Evolutionary conservation across 2,113 vertebrate genomes (phyloP).

Genomic region (Tapirus terrestris): DNA sequence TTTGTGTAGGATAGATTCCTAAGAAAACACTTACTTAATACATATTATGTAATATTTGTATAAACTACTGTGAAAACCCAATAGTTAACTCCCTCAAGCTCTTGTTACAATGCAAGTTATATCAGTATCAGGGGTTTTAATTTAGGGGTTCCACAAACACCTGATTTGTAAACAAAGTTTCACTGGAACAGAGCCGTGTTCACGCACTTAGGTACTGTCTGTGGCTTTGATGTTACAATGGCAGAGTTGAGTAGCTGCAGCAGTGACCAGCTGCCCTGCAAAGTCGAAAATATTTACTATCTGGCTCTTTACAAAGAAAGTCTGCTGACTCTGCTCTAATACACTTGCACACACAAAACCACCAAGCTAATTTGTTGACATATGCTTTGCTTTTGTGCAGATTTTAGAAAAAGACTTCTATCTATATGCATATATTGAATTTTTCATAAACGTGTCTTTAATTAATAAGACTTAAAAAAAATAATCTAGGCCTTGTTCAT

Average conservation of each 20-base stretch:
- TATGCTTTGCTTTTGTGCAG: neutral
- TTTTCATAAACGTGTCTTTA: neutral
- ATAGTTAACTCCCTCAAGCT: neutral
- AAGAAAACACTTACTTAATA: neutral
- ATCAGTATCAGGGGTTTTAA: neutral
- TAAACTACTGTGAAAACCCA: neutral
- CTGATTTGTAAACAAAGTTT: constrained; percentile 20
- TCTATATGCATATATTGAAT: neutral
- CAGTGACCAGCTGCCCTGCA: neutral
- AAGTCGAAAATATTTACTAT: neutral
- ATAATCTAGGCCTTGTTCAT: neutral
- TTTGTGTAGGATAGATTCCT: neutral
- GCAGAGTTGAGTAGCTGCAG: neutral
- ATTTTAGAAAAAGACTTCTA: neutral
- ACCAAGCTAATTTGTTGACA: neutral
- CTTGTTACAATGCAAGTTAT: neutral
- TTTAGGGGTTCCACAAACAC: neutral
- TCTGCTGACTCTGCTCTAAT: neutral
- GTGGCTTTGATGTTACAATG: neutral
- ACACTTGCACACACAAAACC: neutral
- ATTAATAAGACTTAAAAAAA: neutral
- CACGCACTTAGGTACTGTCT: neutral
- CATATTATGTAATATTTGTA: neutral
- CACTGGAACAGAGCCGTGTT: neutral
- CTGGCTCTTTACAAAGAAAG: neutral